phyloP scores from a whole-genome alignment of 2,888 invertebrate species.

The Catotricha subobsoleta region DNA sequence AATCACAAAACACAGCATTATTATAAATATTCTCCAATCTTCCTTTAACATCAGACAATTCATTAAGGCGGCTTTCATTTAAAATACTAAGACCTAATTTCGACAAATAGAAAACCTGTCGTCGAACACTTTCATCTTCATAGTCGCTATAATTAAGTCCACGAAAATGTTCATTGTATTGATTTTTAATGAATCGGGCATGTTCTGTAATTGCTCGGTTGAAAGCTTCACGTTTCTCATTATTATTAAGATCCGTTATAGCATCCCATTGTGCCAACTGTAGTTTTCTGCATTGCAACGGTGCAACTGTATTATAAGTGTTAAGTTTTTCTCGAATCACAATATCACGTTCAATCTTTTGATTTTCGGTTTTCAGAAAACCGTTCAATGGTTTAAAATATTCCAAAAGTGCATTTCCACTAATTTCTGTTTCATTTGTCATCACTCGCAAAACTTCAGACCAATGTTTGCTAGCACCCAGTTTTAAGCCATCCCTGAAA shows the following conservation, averaged over 20 bases:
- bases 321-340: neutral
- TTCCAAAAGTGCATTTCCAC: slow-evolving; percentile 35
- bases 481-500: slow-evolving; percentile 32
- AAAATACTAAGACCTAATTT: slow-evolving; percentile 32
- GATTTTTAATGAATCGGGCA: slow-evolving; percentile 25
- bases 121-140: slow-evolving; percentile 24
- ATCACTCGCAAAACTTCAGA: slow-evolving; percentile 38
- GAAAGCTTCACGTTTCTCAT: slow-evolving; percentile 16
- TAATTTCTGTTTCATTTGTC: slow-evolving; percentile 32
- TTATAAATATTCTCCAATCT: slow-evolving; percentile 24
- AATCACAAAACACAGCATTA: slow-evolving; percentile 22
- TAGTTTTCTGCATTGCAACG: slow-evolving; percentile 19
- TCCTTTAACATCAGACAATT: slow-evolving; percentile 13
- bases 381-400: slow-evolving; percentile 38
- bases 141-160: slow-evolving; percentile 19
- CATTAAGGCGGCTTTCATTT: slow-evolving; percentile 20
- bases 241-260: slow-evolving; percentile 23
- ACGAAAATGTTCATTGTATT: slow-evolving; percentile 26
- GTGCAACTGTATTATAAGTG: neutral
- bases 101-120: slow-evolving; percentile 30
- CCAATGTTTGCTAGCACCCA: slow-evolving; percentile 36
- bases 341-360: neutral
- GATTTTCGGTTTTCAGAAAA: slow-evolving; percentile 24
- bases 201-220: slow-evolving; percentile 14
- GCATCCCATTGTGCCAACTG: slow-evolving; percentile 25